Evolutionary conservation across 2,797 vertebrate genomes (phyloP).

Genomic region (Coregonus ussuriensis): DNA sequence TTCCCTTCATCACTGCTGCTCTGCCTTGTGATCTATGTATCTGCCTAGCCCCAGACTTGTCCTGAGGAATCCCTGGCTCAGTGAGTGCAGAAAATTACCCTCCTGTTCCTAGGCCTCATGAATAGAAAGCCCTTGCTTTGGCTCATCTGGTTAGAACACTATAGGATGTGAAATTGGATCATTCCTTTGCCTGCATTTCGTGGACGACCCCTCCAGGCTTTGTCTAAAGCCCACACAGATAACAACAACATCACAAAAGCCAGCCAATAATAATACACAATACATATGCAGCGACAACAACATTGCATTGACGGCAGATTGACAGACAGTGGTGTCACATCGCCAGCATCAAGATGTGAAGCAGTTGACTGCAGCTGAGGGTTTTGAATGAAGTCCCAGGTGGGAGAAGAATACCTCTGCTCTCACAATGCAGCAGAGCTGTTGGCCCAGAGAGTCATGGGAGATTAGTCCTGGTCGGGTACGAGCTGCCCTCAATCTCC

Average conservation of each 20-base stretch:
- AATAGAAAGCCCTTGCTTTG: neutral
- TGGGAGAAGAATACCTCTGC: neutral
- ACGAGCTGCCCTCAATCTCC: conserved; percentile 17
- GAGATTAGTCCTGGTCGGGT: conserved; percentile 1
- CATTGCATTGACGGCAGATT: neutral
- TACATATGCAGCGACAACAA: neutral
- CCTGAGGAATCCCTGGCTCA: conserved; percentile 65
- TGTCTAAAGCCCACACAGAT: conserved; percentile 33
- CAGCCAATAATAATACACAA: neutral
- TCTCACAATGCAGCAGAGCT: neutral
- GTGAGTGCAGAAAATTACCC: conserved; percentile 65
- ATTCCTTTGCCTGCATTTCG: conserved; percentile 15
- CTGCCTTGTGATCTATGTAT: conserved; percentile 65
- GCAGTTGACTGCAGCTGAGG: neutral
- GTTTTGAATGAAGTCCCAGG: neutral
- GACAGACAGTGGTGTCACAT: neutral
- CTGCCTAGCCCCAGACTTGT: conserved; percentile 56
- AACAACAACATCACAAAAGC: conserved; percentile 22
- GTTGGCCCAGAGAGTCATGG: neutral
- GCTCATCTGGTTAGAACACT: conserved; percentile 12
- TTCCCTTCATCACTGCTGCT: conserved; percentile 58
- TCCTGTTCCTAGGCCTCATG: conserved; percentile 39
- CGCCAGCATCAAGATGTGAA: neutral
- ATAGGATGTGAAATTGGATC: conserved; percentile 12
- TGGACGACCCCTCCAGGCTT: conserved; percentile 10